Evolutionary conservation across 2,888 invertebrate species (phyloP), one percentile per base, ranked within the genome.

Genomic region (Rhingia campestris): DNA sequence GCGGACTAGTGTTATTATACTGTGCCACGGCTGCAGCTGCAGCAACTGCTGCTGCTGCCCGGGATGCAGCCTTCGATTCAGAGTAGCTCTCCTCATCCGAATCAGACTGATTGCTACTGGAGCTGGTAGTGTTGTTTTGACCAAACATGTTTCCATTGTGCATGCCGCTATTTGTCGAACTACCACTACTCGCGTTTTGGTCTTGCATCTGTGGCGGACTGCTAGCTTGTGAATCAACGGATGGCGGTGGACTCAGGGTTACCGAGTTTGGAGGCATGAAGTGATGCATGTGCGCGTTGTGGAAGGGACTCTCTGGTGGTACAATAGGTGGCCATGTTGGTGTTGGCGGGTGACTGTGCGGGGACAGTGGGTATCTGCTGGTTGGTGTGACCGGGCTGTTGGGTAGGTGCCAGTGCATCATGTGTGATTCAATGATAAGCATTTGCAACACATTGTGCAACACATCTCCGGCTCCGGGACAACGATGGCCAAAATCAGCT

Each of bases 391-490:
- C 95, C 45, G 96, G 97, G 89, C 94, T 95, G 86, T 95, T 96
- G 43, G 96, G 97, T 86, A 96, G 93, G 90, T 95, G 95, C 92
- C 95, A 94, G 87, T 96, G 95, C 88, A 96, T 92, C 89, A 95
- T 93, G 88, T 95, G 95, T 84, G 96, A 95, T 90, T 97, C 96
- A 47, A 96, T 94, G 69, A 97, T 95, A 81, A 97, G 92, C 93
- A 97, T 95, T 90, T 97, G 96, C 54, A 98, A 93, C 39, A 97
- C 97, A 92, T 98, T 98, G 93, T 97, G 97, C 84, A 98, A 92
- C 22, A 98, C 96, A 90, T 98, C 98, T 3, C 98, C 98, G 39
- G 97, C 97, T 22, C 97, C 96, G 0, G 98, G 98, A 87, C 97
- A 97, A 74, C 98, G 93, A 89, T 98, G 97, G 33, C 96, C 96